Percentiles rank a stretch among this genome's conserved stretches.
Conservation (phyloP, 2,888 invertebrate genomes). For the Scaptomyza cyrtandrae region DNA sequence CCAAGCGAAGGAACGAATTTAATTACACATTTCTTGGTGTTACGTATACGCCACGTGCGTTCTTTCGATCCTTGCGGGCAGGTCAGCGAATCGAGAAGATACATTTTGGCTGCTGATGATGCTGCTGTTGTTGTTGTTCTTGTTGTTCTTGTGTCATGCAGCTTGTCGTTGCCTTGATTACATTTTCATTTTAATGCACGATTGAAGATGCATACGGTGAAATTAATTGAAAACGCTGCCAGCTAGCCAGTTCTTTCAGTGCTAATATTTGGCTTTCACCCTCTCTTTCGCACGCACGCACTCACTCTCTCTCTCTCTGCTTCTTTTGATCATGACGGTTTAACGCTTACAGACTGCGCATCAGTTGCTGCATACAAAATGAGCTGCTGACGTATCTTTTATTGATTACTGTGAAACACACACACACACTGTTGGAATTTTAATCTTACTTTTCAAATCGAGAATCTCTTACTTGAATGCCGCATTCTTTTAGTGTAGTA, state of each 20-base stretch:
- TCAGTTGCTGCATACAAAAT: conserved; percentile 46
- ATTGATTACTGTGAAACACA: conserved; percentile 33
- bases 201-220: conserved; percentile 73
- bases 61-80: conserved; percentile 27
- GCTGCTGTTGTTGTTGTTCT: conserved; percentile 1
- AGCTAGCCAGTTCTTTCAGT: conserved; percentile 51
- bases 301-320: neutral
- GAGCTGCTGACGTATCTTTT: conserved; percentile 52
- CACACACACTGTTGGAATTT: neutral
- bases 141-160: conserved; percentile 4
- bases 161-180: conserved; percentile 61
- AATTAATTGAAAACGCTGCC: conserved; percentile 76
- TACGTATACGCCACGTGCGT: conserved; percentile 38
- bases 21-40: conserved; percentile 69
- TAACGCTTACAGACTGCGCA: conserved; percentile 50
- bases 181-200: conserved; percentile 80
- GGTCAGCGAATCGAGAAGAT: conserved; percentile 42
- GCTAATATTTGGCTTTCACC: conserved; percentile 71
- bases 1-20: conserved; percentile 51
- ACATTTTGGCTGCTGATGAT: conserved; percentile 25
- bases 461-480: conserved; percentile 2
- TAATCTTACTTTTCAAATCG: conserved; percentile 25
- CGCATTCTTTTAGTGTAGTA: neutral
- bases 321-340: conserved; percentile 32
- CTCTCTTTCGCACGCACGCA: neutral